Percentiles rank a stretch among this genome's conserved stretches.
Evolutionary conservation across 2,113 vertebrate genomes (phyloP).

Genomic region (Cinclus cinclus): DNA sequence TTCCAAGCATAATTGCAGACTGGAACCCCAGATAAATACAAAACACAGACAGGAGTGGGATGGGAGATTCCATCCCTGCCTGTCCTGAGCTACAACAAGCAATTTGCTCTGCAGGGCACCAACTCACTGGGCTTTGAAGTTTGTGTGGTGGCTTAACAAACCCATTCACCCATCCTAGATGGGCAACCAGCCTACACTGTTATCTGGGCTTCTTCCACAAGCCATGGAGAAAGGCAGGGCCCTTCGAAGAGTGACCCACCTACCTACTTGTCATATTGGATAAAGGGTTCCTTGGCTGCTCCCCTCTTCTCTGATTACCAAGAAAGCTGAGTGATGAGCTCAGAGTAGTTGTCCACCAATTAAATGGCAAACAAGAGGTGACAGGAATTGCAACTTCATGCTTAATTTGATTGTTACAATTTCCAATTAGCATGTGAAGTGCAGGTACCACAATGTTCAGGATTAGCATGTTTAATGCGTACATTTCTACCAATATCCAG

Average conservation of each 20-base stretch:
- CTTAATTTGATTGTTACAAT: conserved; percentile 16
- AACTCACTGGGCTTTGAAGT: background rate
- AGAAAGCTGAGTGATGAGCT: conserved; percentile 1
- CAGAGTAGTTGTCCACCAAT: conserved; percentile 14
- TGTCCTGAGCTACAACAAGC: background rate
- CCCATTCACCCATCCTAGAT: background rate
- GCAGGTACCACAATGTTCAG: background rate
- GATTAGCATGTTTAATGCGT: conserved; percentile 14
- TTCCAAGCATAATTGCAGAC: background rate
- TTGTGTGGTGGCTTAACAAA: background rate
- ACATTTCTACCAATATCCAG: background rate
- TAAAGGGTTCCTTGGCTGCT: background rate
- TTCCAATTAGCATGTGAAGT: conserved; percentile 34
- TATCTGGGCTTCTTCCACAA: background rate
- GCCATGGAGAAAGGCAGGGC: background rate
- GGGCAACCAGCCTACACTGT: background rate
- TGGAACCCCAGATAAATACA: background rate
- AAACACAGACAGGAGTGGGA: background rate
- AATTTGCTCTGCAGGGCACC: background rate
- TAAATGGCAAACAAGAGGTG: conserved; percentile 44
- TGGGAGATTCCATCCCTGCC: background rate
- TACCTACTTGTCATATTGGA: background rate
- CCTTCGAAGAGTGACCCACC: background rate
- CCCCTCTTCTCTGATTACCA: conserved; percentile 18
- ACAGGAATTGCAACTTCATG: conserved; percentile 30